Evolutionary conservation across 2,797 vertebrate species (phyloP).

Genomic region (Paedocypris micromegethes): DNA sequence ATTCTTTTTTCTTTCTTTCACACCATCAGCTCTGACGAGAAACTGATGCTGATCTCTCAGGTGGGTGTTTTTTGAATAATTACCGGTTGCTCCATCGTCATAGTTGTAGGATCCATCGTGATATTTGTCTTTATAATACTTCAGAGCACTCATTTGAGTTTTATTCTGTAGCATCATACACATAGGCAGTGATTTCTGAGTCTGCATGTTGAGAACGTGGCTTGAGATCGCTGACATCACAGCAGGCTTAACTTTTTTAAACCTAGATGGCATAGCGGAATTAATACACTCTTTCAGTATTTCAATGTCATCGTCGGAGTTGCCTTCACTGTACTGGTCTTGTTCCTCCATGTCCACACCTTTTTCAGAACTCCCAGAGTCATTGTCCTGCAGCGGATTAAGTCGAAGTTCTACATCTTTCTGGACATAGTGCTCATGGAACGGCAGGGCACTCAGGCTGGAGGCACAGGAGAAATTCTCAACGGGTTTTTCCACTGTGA

Average conservation of each 20-base stretch:
- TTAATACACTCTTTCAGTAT: conserved; percentile 95
- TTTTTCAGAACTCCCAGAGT: conserved; percentile 64
- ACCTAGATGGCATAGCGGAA: conserved; percentile 88
- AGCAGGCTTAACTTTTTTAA: conserved; percentile 83
- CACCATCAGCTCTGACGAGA: conserved; percentile 65
- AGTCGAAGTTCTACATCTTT: conserved; percentile 96
- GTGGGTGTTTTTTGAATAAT: conserved; percentile 88
- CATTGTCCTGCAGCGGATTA: conserved; percentile 76
- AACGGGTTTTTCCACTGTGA: conserved; percentile 94
- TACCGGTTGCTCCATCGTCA: conserved; percentile 85
- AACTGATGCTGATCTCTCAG: conserved; percentile 90
- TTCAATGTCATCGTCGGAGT: conserved; percentile 87
- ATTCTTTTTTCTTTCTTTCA: conserved; percentile 58
- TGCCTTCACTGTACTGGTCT: conserved; percentile 76
- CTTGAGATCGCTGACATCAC: conserved; percentile 73
- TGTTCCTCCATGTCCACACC: conserved; percentile 73
- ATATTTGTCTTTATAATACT: conserved; percentile 68
- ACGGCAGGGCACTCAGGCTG: conserved; percentile 90
- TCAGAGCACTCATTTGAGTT: conserved; percentile 59
- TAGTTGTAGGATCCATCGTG: conserved; percentile 84
- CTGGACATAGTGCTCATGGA: conserved; percentile 93
- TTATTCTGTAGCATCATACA: conserved; percentile 91
- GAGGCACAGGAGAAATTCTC: conserved; percentile 99
- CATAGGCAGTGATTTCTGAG: conserved; percentile 76
- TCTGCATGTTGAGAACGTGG: conserved; percentile 74